phyloP scores from a whole-genome alignment of 2,113 vertebrate genomes.

The Garra rufa region DNA sequence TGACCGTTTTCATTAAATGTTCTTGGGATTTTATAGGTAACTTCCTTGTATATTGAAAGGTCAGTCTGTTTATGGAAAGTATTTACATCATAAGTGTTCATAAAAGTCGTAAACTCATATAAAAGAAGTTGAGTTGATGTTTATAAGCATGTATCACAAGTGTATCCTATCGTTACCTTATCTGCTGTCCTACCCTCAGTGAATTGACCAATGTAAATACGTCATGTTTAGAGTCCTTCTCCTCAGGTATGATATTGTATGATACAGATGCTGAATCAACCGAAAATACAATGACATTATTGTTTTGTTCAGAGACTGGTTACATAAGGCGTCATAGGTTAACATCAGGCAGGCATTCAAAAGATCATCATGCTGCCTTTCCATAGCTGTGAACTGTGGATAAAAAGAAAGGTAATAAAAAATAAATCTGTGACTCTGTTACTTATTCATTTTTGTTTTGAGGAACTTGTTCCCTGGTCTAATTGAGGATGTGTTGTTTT shows the following conservation, averaged over 20 bases:
- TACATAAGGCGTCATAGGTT: neutral
- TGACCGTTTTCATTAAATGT: neutral
- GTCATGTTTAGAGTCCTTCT: conserved; percentile 9
- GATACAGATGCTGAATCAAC: conserved; percentile 16
- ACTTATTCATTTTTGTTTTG: conserved; percentile 21
- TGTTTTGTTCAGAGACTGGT: neutral
- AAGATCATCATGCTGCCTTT: conserved; percentile 18
- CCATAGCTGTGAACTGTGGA: neutral
- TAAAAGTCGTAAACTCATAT: neutral
- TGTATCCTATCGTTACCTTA: neutral
- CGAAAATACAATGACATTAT: conserved; percentile 8
- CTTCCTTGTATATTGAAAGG: neutral
- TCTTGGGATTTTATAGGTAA: neutral
- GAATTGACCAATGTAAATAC: neutral
- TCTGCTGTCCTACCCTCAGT: neutral
- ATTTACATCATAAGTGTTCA: neutral
- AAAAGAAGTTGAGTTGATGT: neutral
- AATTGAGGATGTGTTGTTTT: conserved; percentile 25
- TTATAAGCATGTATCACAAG: neutral
- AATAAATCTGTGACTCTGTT: neutral
- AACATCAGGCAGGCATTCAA: neutral
- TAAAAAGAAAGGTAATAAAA: neutral
- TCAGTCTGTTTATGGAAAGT: neutral
- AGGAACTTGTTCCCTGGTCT: conserved; percentile 17
- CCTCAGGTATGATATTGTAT: conserved; percentile 6